Base-by-base conservation (phyloP, 2,113 vertebrate genomes). In the Promerops cafer region DNA sequence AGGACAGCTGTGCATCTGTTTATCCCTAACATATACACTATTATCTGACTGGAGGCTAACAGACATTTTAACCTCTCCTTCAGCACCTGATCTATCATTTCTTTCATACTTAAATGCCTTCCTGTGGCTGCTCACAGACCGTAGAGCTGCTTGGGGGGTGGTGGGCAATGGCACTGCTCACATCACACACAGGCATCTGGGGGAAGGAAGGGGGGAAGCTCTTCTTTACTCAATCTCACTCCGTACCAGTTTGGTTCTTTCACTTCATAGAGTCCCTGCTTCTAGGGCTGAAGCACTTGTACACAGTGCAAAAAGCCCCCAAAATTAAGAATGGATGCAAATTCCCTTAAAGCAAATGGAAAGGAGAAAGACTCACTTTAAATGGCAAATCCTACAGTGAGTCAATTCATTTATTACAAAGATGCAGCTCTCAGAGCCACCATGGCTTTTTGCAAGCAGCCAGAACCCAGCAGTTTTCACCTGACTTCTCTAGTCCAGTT, bases 1-100 rank as follows among this genome's bases (percentile, higher is more conserved):
- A 90, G 86, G 88, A 78, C 88, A 95, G 90, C 92, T 96, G 92
- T 52, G 72, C 88, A 86, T 88, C 68, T 90, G 82, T 94, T 94
- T 95, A 95, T 90, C 69, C 3, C 0, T 86, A 90, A 75, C 40
- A 87, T 87, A 93, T 5, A 93, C 92, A 68, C 44, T n/a, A 35
- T 75, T 94, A 96, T 94, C 94, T 90, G 76, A 90, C 83, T 89
- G 9, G 9, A 49, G 82, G 76, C 93, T 94, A 93, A 88, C 59
- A 66, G 82, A 64, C 52, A 50, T 42, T 96, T 90, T 82, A 94
- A 87, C 72, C 72, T 94, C 90, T 78, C 85, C 79, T 88, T 90
- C 87, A 75, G 79, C 90, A 96, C 94, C 94, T 94, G 85, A 93
- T 78, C 24, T 52, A 90, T 89, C 8, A 1, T 88, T 57, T 61